Percentiles rank a stretch among this genome's conserved stretches.
Conservation (phyloP, 2,888 invertebrate species). For the Formica aserva region DNA sequence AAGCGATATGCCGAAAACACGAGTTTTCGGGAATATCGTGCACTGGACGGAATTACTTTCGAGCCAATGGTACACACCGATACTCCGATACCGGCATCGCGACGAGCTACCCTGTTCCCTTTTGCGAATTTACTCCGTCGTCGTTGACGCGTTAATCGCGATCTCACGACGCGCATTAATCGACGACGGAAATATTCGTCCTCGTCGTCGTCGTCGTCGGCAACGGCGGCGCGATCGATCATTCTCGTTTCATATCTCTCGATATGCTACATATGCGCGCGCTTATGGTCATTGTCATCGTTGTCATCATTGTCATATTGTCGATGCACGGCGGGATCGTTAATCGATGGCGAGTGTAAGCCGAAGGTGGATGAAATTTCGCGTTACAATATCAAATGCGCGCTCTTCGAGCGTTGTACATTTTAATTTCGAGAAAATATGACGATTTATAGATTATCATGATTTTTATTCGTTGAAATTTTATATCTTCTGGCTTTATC, state of each 20-base stretch:
- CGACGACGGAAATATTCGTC: conserved; percentile 24
- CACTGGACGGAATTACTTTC: conserved; percentile 49
- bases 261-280: conserved; percentile 5
- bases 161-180: conserved; percentile 37
- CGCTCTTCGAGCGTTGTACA: neutral
- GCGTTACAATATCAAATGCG: neutral
- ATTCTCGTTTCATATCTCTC: conserved; percentile 11
- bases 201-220: neutral
- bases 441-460: neutral
- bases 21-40: conserved; percentile 60
- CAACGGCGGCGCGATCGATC: conserved; percentile 28
- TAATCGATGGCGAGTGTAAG: conserved; percentile 14
- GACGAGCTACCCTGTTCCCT: neutral
- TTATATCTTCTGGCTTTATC: neutral
- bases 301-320: neutral
- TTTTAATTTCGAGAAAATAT: neutral
- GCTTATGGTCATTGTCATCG: conserved; percentile 2
- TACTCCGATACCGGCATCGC: neutral
- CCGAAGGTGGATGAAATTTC: conserved; percentile 2
- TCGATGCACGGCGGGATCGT: neutral
- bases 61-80: conserved; percentile 32
- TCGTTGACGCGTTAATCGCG: conserved; percentile 33
- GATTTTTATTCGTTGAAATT: neutral
- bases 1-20: conserved; percentile 69
- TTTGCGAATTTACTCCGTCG: conserved; percentile 8